phyloP scores from a whole-genome alignment of 1,140 invertebrate genomes.

The Drosophila nigrodunni region DNA sequence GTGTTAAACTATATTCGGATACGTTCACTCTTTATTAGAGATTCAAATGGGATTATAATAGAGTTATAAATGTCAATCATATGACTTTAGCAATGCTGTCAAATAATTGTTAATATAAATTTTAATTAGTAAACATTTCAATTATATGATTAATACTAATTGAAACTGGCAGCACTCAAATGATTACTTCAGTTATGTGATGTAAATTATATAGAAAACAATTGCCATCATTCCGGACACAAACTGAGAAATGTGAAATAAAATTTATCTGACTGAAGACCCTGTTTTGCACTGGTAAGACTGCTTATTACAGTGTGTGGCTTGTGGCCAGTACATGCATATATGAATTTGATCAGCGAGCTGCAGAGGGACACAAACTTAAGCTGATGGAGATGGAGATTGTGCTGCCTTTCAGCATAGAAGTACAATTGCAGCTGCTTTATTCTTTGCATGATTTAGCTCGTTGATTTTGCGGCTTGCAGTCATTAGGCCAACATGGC shows the following conservation, averaged over 20 bases:
- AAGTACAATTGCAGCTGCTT: constrained; percentile 41
- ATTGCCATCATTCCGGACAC: not conserved
- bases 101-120: not conserved
- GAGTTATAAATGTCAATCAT: not conserved
- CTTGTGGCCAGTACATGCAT: constrained; percentile 29
- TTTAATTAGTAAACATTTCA: not conserved
- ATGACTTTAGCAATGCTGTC: too few species aligned
- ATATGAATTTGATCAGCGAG: constrained; percentile 58
- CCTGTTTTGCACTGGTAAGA: not conserved
- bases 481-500: constrained; percentile 72
- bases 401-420: constrained; percentile 1
- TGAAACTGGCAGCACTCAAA: not conserved
- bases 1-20: too few species aligned
- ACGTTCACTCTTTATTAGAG: too few species aligned
- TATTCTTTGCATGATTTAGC: constrained; percentile 73
- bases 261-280: constrained; percentile 3
- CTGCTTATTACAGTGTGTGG: constrained; percentile 43
- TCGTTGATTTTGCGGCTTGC: constrained; percentile 80
- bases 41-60: too few species aligned
- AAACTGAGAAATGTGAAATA: constrained; percentile 4
- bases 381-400: not conserved
- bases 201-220: not conserved
- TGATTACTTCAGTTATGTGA: not conserved
- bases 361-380: not conserved
- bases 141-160: not conserved